Base-by-base conservation (phyloP, 37 sponge, comb jelly and placozoan species). In the Corticium candelabrum region DNA sequence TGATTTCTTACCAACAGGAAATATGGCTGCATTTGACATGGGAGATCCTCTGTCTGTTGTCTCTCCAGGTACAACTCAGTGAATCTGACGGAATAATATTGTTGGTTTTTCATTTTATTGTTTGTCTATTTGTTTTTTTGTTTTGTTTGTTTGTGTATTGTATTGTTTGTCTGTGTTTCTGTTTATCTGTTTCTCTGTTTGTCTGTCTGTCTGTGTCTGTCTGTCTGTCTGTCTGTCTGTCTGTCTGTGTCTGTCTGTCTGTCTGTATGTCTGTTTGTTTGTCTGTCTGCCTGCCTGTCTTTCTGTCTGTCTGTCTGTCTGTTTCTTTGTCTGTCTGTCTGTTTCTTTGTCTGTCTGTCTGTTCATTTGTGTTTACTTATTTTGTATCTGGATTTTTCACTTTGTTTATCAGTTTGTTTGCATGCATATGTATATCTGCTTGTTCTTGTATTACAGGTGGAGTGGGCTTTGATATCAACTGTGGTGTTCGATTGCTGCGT, bases 401-500 rank as follows among this genome's bases (percentile, higher is more conserved):
- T 78, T 31, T 34, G 1, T 72, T 34, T 69, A 1, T 43, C 56
- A 21, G 11, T 43, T 11, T 43, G 11, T 43, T 11, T 43, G 11
- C 11, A 37, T 70, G n/a, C 1, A 35, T 72, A 36, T 35, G 69
- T 34, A 35, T 2, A 35, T 1, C 35, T 1, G n/a, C n/a, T n/a
- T n/a, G n/a, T 31, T 79, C 35, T 1, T 27, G 11, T 80, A 2
- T 68, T 35, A 0, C 56, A 89, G 97, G 99, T 36, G 99, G 99
- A 7, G 99, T 97, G 2, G 99, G 99, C 56, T 97, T 97, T 84
- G 99, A 97, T 67, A 97, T 97, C 38, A 97, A 97, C 85, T 97
- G 99, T 81, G 99, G 99, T 31, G 99, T 97, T 40, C 74, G 99
- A 33, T 87, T 97, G 39, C 57, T 97, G 75, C 77, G 99, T 39